phyloP scores from a whole-genome alignment of 2,888 invertebrate genomes.

The Watsonalla cultraria region DNA sequence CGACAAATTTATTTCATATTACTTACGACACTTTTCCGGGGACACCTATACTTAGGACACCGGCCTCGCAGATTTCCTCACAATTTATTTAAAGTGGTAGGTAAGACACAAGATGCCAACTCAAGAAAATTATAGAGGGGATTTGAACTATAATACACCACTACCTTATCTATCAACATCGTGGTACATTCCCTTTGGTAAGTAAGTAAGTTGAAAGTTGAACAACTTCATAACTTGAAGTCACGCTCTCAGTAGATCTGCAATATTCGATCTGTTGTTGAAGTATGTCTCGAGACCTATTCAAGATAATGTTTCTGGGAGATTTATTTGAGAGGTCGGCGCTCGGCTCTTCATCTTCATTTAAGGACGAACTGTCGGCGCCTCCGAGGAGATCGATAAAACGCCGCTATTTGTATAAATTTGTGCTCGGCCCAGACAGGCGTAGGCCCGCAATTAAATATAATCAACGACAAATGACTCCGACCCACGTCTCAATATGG shows the following conservation, averaged over 20 bases:
- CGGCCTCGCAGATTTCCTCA: too few species aligned
- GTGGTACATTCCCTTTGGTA: too few species aligned
- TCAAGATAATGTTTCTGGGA: slow-evolving; percentile 11
- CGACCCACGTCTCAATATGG: background rate
- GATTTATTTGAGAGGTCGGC: slow-evolving; percentile 34
- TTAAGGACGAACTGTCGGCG: slow-evolving; percentile 29
- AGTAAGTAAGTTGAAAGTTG: too few species aligned
- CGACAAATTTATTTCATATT: too few species aligned
- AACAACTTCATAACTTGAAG: too few species aligned
- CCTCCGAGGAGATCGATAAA: slow-evolving; percentile 24
- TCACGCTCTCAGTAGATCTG: background rate
- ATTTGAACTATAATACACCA: too few species aligned
- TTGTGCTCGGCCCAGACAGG: slow-evolving; percentile 18
- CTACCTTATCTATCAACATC: too few species aligned
- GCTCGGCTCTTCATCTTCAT: slow-evolving; percentile 40
- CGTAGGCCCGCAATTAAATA: slow-evolving; percentile 3
- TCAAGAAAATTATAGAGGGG: too few species aligned
- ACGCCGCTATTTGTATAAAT: slow-evolving; percentile 46
- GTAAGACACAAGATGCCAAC: too few species aligned
- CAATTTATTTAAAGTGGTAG: too few species aligned
- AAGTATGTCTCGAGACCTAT: background rate
- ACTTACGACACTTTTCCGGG: too few species aligned
- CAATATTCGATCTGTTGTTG: background rate
- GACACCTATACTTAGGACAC: too few species aligned
- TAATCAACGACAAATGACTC: background rate